These are phyloP conservation scores for Hippoglossus stenolepis DNA, from an alignment of 2,113 vertebrate species.

Conservation along the genomic window DNA sequence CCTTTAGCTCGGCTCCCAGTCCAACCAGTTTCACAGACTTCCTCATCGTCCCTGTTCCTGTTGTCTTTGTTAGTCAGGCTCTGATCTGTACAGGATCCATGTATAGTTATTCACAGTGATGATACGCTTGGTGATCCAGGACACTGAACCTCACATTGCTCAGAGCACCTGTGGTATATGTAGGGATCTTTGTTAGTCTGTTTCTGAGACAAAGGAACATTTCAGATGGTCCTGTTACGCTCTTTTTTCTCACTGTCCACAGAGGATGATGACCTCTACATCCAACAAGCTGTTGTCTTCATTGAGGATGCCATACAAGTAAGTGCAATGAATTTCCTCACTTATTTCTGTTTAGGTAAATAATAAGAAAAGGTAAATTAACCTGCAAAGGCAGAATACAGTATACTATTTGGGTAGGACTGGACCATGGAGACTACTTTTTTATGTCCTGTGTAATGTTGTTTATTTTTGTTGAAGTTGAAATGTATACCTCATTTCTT, in stretches of 20 bases:
- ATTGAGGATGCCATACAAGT: slow-evolving; percentile 96
- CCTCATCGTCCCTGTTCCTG: no score
- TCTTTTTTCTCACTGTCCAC: not conserved
- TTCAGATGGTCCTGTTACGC: slow-evolving; percentile 7
- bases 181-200: not conserved
- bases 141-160: not conserved
- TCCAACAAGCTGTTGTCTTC: slow-evolving; percentile 92
- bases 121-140: not conserved
- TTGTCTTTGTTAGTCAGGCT: no score
- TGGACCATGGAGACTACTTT: no score
- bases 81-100: not conserved
- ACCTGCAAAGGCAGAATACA: no score
- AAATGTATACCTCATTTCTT: no score
- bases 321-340: not conserved
- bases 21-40: slow-evolving; percentile 35
- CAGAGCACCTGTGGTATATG: not conserved
- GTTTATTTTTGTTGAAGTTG: no score
- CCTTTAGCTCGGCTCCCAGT: not conserved
- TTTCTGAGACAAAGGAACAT: not conserved
- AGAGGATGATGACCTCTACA: slow-evolving; percentile 80
- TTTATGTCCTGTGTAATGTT: no score
- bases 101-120: not conserved
- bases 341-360: not conserved
- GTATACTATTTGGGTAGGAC: no score
- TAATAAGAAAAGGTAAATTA: not conserved